Conservation (phyloP, 2,888 invertebrate species). For the Glaucopsyche alexis region DNA sequence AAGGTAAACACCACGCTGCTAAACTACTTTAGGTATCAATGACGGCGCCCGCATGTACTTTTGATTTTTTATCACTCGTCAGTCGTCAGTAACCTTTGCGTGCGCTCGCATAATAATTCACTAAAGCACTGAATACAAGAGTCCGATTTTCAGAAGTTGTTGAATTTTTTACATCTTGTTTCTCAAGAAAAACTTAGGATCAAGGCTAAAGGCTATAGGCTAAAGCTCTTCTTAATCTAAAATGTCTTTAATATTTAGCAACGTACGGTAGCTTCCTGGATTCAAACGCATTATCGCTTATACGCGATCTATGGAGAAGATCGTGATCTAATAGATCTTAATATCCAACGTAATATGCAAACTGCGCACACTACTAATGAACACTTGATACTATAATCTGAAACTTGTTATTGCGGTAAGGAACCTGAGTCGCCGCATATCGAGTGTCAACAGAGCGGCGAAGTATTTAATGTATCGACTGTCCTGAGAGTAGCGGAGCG, state of each 20-base stretch:
- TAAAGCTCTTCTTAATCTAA: no score
- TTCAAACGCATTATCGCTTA: not conserved
- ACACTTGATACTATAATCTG: not conserved
- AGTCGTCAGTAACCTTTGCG: conserved; percentile 12
- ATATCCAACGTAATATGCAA: not conserved
- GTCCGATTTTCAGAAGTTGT: not conserved
- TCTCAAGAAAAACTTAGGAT: no score
- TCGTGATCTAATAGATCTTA: not conserved
- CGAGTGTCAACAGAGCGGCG: conserved; percentile 12
- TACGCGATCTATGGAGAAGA: not conserved
- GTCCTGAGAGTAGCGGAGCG: not conserved
- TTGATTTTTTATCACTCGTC: not conserved
- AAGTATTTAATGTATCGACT: conserved; percentile 1
- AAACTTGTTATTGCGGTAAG: conserved; percentile 21
- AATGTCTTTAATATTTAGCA: no score
- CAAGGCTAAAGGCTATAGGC: no score
- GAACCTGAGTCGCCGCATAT: conserved; percentile 19
- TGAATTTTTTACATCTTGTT: no score
- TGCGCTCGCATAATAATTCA: conserved; percentile 13
- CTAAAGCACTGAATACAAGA: not conserved
- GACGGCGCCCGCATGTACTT: not conserved
- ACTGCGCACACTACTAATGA: not conserved
- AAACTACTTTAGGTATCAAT: not conserved
- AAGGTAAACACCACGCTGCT: not conserved
- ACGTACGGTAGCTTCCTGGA: no score